A percentile compares a stretch with the other conserved stretches of the same genome.
Conservation (phyloP, 2,888 invertebrate genomes). For the Silvanus unidentatus region DNA sequence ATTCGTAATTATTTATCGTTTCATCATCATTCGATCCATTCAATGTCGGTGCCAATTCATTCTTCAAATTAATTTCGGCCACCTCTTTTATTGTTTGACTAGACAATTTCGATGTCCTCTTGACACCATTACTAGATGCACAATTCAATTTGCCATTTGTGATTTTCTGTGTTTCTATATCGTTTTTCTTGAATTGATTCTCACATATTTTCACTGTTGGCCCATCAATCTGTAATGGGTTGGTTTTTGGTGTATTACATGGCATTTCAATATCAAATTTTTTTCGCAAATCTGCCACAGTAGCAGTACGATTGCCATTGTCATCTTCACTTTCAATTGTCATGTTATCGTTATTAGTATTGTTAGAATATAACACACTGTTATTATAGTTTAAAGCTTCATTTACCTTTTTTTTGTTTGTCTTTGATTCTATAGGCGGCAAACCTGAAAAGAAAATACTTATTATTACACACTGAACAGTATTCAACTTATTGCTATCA, state of each 20-base stretch:
- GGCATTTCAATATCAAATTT: slow-evolving; percentile 47
- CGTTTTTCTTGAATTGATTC: slow-evolving; percentile 24
- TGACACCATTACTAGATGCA: background rate
- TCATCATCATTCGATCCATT: slow-evolving; percentile 6
- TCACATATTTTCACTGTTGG: slow-evolving; percentile 17
- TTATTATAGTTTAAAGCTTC: slow-evolving; percentile 32
- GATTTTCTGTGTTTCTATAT: background rate
- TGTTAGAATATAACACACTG: slow-evolving; percentile 39
- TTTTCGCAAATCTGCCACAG: slow-evolving; percentile 56
- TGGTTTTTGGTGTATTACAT: slow-evolving; percentile 24
- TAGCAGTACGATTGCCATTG: slow-evolving; percentile 52
- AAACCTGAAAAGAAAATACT: slow-evolving; percentile 30
- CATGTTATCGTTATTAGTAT: slow-evolving; percentile 47
- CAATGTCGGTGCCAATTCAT: slow-evolving; percentile 11
- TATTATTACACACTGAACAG: no score
- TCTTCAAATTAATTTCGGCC: slow-evolving; percentile 5
- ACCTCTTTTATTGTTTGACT: slow-evolving; percentile 1
- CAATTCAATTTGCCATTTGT: background rate
- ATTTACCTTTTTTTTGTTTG: slow-evolving; percentile 41
- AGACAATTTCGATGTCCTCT: background rate
- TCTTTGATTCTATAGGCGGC: slow-evolving; percentile 41
- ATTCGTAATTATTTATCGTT: slow-evolving; percentile 14
- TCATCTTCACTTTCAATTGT: slow-evolving; percentile 46
- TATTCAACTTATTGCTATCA: no score
- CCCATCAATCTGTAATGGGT: slow-evolving; percentile 7